These are phyloP conservation scores for Aphelenchoides fujianensis DNA, from an alignment of 1,140 invertebrate species.

Conservation along the genomic window DNA sequence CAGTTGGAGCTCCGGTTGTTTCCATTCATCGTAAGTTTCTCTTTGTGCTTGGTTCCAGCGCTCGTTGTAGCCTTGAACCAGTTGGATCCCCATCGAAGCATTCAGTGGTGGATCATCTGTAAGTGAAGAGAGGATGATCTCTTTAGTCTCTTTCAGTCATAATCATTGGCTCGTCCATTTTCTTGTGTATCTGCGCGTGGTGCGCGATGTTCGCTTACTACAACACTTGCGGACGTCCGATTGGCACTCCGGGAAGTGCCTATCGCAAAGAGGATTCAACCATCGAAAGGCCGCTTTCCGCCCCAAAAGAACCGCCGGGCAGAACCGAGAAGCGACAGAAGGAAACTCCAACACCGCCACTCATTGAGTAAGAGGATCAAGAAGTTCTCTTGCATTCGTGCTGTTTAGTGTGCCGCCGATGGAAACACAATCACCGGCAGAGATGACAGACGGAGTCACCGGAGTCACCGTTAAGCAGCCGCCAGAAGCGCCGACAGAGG, in stretches of 20 bases:
- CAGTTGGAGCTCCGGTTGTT: not conserved
- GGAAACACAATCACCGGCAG: too few species aligned
- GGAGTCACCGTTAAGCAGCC: too few species aligned
- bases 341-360: too few species aligned
- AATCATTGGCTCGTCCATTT: not conserved
- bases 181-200: not conserved
- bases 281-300: too few species aligned
- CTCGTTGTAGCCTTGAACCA: not conserved
- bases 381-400: too few species aligned
- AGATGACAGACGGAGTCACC: too few species aligned
- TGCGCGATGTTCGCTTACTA: constrained; percentile 3
- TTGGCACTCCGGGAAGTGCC: not conserved
- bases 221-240: not conserved
- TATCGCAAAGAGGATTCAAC: not conserved
- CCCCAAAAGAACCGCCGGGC: too few species aligned
- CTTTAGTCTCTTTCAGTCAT: constrained; percentile 11
- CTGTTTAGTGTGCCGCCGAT: too few species aligned
- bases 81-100: not conserved
- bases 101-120: constrained; percentile 14
- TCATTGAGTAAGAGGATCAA: too few species aligned
- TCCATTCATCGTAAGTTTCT: not conserved
- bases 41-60: not conserved
- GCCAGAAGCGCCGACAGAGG: too few species aligned
- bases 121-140: too few species aligned
- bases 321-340: too few species aligned